phyloP scores from a whole-genome alignment of 2,797 vertebrate species.

The Etheostoma nigrum region DNA sequence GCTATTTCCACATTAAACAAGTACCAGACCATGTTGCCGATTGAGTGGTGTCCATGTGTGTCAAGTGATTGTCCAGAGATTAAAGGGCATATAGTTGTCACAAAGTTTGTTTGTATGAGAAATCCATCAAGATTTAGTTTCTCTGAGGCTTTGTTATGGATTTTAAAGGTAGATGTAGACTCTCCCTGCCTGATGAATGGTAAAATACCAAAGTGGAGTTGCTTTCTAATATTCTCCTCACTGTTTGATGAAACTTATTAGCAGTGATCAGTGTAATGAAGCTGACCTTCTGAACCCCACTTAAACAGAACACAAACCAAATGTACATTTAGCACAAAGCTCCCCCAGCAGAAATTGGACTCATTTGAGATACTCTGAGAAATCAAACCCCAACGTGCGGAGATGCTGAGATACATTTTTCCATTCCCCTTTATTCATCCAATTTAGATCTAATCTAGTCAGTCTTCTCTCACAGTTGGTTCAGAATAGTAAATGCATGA shows the following conservation, averaged over 20 bases:
- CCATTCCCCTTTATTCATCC: constrained; percentile 74
- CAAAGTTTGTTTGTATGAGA: constrained; percentile 21
- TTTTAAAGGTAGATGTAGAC: constrained; percentile 10
- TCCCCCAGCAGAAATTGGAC: constrained; percentile 68
- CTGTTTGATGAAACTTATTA: constrained; percentile 67
- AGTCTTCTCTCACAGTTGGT: constrained; percentile 59
- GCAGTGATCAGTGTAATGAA: constrained; percentile 65
- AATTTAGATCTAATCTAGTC: constrained; percentile 75
- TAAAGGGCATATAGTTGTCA: constrained; percentile 2
- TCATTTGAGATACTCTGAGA: constrained; percentile 73
- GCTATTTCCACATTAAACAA: constrained; percentile 43
- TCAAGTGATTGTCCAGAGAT: constrained; percentile 16
- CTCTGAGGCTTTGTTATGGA: constrained; percentile 11
- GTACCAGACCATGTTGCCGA: constrained; percentile 10
- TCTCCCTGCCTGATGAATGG: constrained; percentile 21
- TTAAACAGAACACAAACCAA: constrained; percentile 78
- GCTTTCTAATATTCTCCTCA: constrained; percentile 43
- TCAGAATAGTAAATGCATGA: constrained; percentile 60
- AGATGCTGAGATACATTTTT: constrained; percentile 79
- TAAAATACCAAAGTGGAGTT: constrained; percentile 57
- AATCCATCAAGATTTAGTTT: constrained; percentile 19
- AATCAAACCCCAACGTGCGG: constrained; percentile 66
- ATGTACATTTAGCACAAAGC: constrained; percentile 74
- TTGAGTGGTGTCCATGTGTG: constrained; percentile 35
- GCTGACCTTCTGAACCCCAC: constrained; percentile 68